Evolutionary conservation across 2,888 invertebrate genomes (phyloP).

Genomic region (Synergus laeviventris): DNA sequence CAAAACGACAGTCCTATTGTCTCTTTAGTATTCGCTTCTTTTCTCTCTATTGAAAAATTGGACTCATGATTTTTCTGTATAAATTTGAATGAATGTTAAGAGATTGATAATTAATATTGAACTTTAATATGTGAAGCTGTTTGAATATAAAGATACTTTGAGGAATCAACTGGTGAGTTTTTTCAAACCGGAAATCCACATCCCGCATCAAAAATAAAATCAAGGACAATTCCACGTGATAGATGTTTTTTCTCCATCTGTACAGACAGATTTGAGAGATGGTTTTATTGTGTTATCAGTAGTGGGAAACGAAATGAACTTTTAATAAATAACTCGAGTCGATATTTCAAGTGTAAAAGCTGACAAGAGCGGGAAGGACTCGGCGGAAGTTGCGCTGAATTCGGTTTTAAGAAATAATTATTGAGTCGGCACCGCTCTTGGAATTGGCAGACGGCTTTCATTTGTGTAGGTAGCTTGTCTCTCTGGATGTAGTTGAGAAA

Average conservation of each 20-base stretch:
- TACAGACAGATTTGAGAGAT: too few relatives aligned
- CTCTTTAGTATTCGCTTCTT: background rate
- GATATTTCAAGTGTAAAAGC: constrained; percentile 30
- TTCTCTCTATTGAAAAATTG: background rate
- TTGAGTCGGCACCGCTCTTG: constrained; percentile 51
- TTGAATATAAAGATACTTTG: too few relatives aligned
- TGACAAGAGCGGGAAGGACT: constrained; percentile 45
- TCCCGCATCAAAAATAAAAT: too few relatives aligned
- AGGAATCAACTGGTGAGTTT: too few relatives aligned
- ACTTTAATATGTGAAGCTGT: background rate
- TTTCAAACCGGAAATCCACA: too few relatives aligned
- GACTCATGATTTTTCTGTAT: background rate
- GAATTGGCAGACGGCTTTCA: constrained; percentile 46
- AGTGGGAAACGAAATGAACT: background rate
- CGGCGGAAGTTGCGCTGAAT: constrained; percentile 58
- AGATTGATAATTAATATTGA: background rate
- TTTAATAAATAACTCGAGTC: background rate
- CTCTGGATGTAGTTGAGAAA: constrained; percentile 47
- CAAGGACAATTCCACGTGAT: too few relatives aligned
- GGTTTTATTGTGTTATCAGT: background rate
- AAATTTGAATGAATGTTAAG: background rate
- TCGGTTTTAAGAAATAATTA: constrained; percentile 65
- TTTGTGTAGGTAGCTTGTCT: constrained; percentile 48
- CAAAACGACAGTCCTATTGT: background rate
- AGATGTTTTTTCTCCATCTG: too few relatives aligned